Base-by-base conservation (phyloP, 1,140 invertebrate species). In the Bemisia tabaci region DNA sequence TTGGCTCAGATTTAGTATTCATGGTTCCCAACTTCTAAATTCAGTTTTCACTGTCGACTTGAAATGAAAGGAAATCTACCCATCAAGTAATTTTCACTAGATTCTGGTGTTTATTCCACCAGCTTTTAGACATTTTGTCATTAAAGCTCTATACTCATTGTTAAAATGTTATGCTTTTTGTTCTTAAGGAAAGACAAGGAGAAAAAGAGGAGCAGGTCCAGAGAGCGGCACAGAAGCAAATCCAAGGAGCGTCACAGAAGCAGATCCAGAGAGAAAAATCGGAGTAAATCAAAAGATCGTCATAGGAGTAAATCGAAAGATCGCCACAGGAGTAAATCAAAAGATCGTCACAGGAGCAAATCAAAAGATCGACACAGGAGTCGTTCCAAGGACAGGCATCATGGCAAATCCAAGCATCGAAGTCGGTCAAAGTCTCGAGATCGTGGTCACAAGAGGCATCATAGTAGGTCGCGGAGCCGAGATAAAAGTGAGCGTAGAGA, bases 211-310 rank as follows among this genome's bases (percentile, higher is more conserved):
- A 67, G 65, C 63, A 59, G 60, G 17, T 69, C 61, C 2, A 69
- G 62, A 65, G 61, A 67, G 1, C 62, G 68, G 21, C 66, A 61
- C 58, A 65, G 65, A 22, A 68, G 65, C 63, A 27, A 24, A 48
- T 68, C 64, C 66, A 72, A 80, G 77, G 68, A 81, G 78, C 69
- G 79, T 71, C 71, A 80, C 77, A 69, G 69, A 22, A 68, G 71
- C 58, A 66, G 72, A 39, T 71, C 72, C 59, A 68, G 69, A 25
- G 70, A 72, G 62, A 62, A 71, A n/a, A 70, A 69, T 39, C 67
- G 70, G 11, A 67, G 71, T 33, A 67, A 72, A 48, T 71, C 72
- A 48, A 69, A 63, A 27, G 39, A 67, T 33, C 21, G 68, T 24
- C 66, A 65, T 63, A 60, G 65, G 22, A 68, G 65, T 64, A 27